Conservation (phyloP, 2,113 vertebrate genomes). For the Stercorarius parasiticus region DNA sequence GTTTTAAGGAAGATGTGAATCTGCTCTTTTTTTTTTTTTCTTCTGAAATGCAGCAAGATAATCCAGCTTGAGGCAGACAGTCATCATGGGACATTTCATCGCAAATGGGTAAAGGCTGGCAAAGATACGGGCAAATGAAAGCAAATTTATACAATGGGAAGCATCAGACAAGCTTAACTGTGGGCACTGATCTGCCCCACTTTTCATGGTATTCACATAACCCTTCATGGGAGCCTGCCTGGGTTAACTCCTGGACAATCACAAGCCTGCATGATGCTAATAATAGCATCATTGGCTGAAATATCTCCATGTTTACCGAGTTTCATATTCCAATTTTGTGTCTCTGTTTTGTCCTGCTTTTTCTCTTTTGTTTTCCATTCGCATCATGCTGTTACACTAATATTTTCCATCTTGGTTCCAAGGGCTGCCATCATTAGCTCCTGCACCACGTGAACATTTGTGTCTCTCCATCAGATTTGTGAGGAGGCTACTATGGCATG, state of each 20-base stretch:
- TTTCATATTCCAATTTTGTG: neutral
- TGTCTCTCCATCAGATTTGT: slow-evolving; percentile 16
- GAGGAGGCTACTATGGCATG: slow-evolving; percentile 15
- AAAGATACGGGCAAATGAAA: neutral
- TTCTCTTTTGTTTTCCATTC: slow-evolving; percentile 43
- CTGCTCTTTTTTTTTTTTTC: neutral
- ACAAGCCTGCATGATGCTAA: neutral
- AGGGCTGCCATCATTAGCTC: slow-evolving; percentile 44
- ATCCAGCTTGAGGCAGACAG: neutral
- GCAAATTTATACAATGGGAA: neutral
- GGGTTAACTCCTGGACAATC: neutral
- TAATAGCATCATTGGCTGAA: neutral
- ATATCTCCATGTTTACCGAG: neutral
- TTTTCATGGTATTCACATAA: neutral
- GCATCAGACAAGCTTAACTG: neutral
- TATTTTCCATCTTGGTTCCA: slow-evolving; percentile 62
- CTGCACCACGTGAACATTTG: slow-evolving; percentile 45
- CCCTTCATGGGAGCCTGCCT: neutral
- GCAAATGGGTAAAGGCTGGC: neutral
- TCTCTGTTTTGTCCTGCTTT: neutral
- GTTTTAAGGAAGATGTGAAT: neutral
- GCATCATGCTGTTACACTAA: slow-evolving; percentile 54
- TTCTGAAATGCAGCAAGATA: neutral
- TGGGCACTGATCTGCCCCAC: neutral
- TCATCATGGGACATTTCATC: neutral